Evolutionary conservation across 1,140 invertebrate genomes (phyloP).

Genomic region (Linepithema humile): DNA sequence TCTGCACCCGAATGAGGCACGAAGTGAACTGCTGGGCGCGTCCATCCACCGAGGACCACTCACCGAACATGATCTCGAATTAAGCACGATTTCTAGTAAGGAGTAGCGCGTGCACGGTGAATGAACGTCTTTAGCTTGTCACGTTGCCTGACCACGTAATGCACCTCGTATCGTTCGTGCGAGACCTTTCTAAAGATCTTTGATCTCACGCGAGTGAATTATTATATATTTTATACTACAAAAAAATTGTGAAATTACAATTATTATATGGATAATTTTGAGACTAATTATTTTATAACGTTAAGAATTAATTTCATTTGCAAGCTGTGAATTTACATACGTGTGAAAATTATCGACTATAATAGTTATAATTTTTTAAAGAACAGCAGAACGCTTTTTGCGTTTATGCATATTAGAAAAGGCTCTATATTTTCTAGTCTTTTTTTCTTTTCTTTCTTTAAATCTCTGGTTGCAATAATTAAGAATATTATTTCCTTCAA

Average conservation of each 20-base stretch:
- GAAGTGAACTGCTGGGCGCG: slow-evolving; percentile 1
- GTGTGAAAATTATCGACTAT: too few relatives aligned
- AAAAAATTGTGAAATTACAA: background rate
- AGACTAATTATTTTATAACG: too few relatives aligned
- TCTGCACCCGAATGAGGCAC: background rate
- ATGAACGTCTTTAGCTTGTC: slow-evolving; percentile 9
- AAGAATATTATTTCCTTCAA: too few relatives aligned
- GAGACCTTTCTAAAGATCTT: background rate
- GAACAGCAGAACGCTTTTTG: too few relatives aligned
- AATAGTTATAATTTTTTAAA: too few relatives aligned
- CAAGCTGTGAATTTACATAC: too few relatives aligned
- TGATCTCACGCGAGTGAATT: background rate
- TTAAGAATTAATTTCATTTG: too few relatives aligned
- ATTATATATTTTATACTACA: background rate
- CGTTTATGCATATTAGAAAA: too few relatives aligned
- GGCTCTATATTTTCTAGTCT: too few relatives aligned
- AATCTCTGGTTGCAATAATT: too few relatives aligned
- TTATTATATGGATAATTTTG: too few relatives aligned
- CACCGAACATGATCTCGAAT: slow-evolving; percentile 22
- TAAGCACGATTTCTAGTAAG: slow-evolving; percentile 44
- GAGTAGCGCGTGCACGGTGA: background rate
- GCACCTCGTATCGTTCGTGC: background rate
- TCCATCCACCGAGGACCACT: slow-evolving; percentile 24
- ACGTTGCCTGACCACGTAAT: background rate
- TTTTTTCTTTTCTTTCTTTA: too few relatives aligned